phyloP scores from a whole-genome alignment of 2,888 invertebrate species.

The Macaria liturata region DNA sequence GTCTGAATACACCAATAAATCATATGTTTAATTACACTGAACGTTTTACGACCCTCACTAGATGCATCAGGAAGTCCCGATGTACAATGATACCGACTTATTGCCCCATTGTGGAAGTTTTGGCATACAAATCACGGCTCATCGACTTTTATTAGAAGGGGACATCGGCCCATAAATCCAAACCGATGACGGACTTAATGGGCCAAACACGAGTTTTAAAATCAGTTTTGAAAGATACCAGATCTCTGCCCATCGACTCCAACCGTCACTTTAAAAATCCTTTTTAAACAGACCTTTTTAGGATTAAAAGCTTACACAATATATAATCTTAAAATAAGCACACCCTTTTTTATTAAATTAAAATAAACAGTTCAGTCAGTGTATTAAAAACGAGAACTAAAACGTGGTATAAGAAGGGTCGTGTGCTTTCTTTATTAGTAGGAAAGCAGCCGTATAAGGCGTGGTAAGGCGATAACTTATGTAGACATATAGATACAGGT shows the following conservation, averaged over 20 bases:
- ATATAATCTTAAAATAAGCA: conserved; percentile 2
- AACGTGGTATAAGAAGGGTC: conserved; percentile 9
- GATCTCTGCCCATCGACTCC: conserved; percentile 17
- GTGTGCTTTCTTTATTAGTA: conserved; percentile 5
- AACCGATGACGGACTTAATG: conserved; percentile 74
- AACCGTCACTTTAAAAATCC: neutral
- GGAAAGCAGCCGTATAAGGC: conserved; percentile 20
- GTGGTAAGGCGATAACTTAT: conserved; percentile 18
- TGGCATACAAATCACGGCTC: conserved; percentile 76
- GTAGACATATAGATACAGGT: conserved; percentile 3
- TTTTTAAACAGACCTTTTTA: conserved; percentile 2
- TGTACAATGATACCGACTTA: conserved; percentile 60
- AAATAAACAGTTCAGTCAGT: conserved; percentile 3
- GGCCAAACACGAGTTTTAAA: conserved; percentile 66
- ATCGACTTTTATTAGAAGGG: conserved; percentile 75
- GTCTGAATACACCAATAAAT: conserved; percentile 24
- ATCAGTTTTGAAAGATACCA: conserved; percentile 47
- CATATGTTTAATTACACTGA: conserved; percentile 38
- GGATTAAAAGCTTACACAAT: conserved; percentile 1
- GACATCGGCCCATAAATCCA: conserved; percentile 65
- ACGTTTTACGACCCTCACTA: conserved; percentile 41
- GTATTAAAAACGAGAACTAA: conserved; percentile 10
- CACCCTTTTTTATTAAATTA: conserved; percentile 3
- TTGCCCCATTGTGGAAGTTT: conserved; percentile 71
- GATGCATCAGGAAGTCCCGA: conserved; percentile 46